phyloP scores from a whole-genome alignment of 2,888 invertebrate genomes.

The Anagyrus pseudococci region DNA sequence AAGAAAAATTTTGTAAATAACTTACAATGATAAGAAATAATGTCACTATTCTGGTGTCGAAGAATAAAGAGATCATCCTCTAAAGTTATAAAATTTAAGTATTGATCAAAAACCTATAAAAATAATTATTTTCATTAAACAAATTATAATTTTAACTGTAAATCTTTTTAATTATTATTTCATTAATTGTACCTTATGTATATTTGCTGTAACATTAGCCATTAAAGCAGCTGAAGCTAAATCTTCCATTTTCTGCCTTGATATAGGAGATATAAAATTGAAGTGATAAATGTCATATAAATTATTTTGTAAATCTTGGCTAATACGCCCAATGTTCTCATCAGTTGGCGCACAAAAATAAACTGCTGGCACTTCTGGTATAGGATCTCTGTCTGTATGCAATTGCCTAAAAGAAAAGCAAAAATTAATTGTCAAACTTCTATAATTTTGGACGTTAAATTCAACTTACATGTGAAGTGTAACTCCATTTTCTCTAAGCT shows the following conservation, averaged over 20 bases:
- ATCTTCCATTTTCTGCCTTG: slow-evolving; percentile 92
- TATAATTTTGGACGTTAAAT: background rate
- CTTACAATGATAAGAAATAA: slow-evolving; percentile 90
- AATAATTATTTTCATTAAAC: slow-evolving; percentile 1
- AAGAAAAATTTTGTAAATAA: slow-evolving; percentile 37
- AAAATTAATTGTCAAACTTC: slow-evolving; percentile 6
- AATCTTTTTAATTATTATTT: background rate
- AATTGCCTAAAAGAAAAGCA: slow-evolving; percentile 71
- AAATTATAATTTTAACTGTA: background rate
- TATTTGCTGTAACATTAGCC: slow-evolving; percentile 87
- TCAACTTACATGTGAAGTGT: slow-evolving; percentile 91
- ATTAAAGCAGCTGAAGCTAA: slow-evolving; percentile 91
- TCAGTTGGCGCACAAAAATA: slow-evolving; percentile 97
- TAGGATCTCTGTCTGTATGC: slow-evolving; percentile 87
- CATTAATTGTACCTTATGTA: slow-evolving; percentile 75
- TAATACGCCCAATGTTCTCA: slow-evolving; percentile 93
- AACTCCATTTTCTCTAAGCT: slow-evolving; percentile 93
- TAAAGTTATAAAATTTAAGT: slow-evolving; percentile 95
- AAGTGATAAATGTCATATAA: slow-evolving; percentile 94
- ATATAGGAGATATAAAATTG: slow-evolving; percentile 96
- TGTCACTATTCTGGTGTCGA: slow-evolving; percentile 90
- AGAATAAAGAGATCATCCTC: slow-evolving; percentile 97
- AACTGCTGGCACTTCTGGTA: slow-evolving; percentile 98
- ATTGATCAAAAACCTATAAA: slow-evolving; percentile 90
- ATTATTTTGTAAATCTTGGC: slow-evolving; percentile 86